Conservation (phyloP, 2,888 invertebrate genomes). For the Apomyelois bistriatella region DNA sequence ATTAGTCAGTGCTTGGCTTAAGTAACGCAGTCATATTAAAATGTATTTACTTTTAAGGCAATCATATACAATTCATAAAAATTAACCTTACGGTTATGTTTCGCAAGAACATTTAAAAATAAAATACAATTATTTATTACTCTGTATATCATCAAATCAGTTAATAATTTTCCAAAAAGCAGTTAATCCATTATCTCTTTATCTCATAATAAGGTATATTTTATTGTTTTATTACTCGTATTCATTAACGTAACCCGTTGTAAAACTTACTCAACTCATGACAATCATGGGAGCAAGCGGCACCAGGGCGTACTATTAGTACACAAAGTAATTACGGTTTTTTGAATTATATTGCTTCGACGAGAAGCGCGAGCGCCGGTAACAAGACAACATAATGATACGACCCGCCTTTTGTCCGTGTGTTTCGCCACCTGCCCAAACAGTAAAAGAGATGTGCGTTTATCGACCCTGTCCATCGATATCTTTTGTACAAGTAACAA, state of each 20-base stretch:
- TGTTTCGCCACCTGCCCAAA: conserved; percentile 79
- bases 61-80: not conserved
- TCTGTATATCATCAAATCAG: not conserved
- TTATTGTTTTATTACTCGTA: conserved; percentile 13
- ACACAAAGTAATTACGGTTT: conserved; percentile 66
- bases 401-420: conserved; percentile 69
- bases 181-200: conserved; percentile 2
- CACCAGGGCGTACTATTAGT: conserved; percentile 44
- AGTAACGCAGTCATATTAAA: not conserved
- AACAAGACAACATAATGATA: conserved; percentile 79
- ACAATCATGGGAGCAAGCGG: conserved; percentile 40
- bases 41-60: too few species aligned
- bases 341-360: conserved; percentile 60
- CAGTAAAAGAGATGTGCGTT: conserved; percentile 43
- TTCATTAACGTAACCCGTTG: conserved; percentile 14
- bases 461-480: conserved; percentile 34
- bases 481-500: not conserved
- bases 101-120: not conserved
- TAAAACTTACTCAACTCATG: conserved; percentile 24
- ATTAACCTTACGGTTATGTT: not conserved
- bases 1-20: conserved; percentile 26
- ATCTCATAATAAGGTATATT: not conserved
- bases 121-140: not conserved
- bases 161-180: not conserved
- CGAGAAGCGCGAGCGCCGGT: conserved; percentile 67